A percentile compares a stretch with the other conserved stretches of the same genome.
Conservation (phyloP, 2,113 vertebrate species). For the Vicugna pacos region DNA sequence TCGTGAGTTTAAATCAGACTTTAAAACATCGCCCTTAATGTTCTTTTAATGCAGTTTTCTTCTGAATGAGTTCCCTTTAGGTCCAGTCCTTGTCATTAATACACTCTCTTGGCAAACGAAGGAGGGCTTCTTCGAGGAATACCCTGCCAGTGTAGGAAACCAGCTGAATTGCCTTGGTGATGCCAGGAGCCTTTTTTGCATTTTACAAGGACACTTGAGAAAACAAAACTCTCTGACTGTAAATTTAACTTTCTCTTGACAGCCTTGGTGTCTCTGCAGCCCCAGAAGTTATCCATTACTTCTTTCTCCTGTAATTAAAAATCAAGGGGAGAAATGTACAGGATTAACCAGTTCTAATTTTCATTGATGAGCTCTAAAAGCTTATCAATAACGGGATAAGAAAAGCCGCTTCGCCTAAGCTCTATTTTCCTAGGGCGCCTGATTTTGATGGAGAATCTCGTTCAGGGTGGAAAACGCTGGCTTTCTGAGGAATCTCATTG, state of each 20-base stretch:
- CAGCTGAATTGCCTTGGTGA: slow-evolving; percentile 74
- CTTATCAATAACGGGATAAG: slow-evolving; percentile 82
- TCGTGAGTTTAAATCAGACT: slow-evolving; percentile 82
- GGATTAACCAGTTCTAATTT: slow-evolving; percentile 83
- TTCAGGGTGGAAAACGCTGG: slow-evolving; percentile 69
- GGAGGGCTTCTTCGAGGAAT: slow-evolving; percentile 79
- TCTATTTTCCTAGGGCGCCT: slow-evolving; percentile 77
- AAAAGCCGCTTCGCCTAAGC: slow-evolving; percentile 77
- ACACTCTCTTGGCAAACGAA: slow-evolving; percentile 81
- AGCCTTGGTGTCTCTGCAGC: slow-evolving; percentile 66
- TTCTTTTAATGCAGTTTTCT: slow-evolving; percentile 85
- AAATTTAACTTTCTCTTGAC: slow-evolving; percentile 81
- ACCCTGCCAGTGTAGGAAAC: slow-evolving; percentile 80
- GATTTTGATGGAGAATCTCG: slow-evolving; percentile 77
- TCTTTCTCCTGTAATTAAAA: slow-evolving; percentile 85
- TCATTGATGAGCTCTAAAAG: slow-evolving; percentile 82
- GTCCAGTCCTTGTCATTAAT: slow-evolving; percentile 82
- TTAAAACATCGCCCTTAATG: slow-evolving; percentile 81
- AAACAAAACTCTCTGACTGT: slow-evolving; percentile 80
- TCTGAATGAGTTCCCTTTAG: slow-evolving; percentile 83
- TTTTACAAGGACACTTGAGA: slow-evolving; percentile 85
- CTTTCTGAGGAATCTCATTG: slow-evolving; percentile 53
- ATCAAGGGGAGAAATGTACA: slow-evolving; percentile 72
- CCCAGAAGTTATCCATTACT: slow-evolving; percentile 68
- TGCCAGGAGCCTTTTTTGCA: slow-evolving; percentile 81